These are phyloP conservation scores for Muntiacus reevesi DNA, from an alignment of 2,113 vertebrate genomes.

Conservation along the genomic window DNA sequence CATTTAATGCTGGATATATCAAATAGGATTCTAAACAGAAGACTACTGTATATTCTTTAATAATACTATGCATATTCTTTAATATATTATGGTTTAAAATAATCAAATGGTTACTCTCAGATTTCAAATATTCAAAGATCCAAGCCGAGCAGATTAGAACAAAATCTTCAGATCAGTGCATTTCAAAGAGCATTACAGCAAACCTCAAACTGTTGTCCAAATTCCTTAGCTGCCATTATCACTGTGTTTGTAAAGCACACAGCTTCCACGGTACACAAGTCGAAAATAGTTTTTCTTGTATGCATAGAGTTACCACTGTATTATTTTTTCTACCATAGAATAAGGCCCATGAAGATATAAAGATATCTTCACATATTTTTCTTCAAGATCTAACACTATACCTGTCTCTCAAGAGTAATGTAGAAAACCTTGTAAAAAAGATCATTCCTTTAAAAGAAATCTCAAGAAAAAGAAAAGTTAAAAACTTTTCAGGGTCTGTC, in stretches of 20 bases:
- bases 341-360: background rate
- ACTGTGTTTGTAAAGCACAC: background rate
- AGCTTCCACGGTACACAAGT: background rate
- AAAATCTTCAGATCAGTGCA: background rate
- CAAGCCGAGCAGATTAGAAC: constrained; percentile 9
- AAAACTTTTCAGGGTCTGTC: constrained; percentile 36
- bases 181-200: background rate
- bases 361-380: background rate
- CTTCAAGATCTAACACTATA: background rate
- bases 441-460: background rate
- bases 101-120: background rate
- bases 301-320: background rate
- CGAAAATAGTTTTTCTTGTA: background rate
- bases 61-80: background rate
- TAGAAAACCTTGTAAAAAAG: background rate
- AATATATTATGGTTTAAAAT: background rate
- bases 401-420: background rate
- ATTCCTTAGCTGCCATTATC: background rate
- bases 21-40: background rate
- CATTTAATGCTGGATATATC: background rate
- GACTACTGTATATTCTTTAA: background rate
- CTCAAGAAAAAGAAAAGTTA: constrained; percentile 42
- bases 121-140: background rate
- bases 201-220: background rate
- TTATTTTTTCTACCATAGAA: background rate